Percentiles rank a stretch among this genome's conserved stretches.
These are phyloP conservation scores for Entosphenus tridentatus DNA, from an alignment of 2,113 vertebrate species.

Conservation along the genomic window DNA sequence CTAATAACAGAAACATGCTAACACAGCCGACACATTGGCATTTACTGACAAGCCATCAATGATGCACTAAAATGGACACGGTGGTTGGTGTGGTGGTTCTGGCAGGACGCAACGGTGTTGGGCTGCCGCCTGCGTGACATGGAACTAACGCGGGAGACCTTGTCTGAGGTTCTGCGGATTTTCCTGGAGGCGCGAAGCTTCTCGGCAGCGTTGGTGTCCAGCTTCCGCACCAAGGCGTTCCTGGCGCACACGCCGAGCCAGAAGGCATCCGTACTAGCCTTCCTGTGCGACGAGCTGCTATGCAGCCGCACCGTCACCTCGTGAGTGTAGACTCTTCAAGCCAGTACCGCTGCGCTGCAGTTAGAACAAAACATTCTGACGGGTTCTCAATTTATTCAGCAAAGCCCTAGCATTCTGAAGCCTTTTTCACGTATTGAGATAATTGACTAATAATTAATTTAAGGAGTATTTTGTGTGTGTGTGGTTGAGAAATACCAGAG, in stretches of 20 bases:
- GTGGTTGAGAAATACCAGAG: too few relatives aligned
- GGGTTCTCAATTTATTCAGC: too few relatives aligned
- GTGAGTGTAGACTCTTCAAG: slow-evolving; percentile 20
- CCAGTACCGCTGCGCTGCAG: too few relatives aligned
- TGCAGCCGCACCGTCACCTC: slow-evolving; percentile 74
- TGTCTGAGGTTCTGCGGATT: slow-evolving; percentile 76
- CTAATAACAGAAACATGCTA: too few relatives aligned
- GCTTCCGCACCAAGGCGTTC: slow-evolving; percentile 70
- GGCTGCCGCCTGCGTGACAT: slow-evolving; percentile 63
- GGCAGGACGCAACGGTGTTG: slow-evolving; percentile 55
- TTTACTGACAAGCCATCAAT: too few relatives aligned
- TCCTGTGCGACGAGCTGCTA: slow-evolving; percentile 67
- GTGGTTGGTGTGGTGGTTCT: background rate
- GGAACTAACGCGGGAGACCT: slow-evolving; percentile 59
- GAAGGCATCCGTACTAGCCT: slow-evolving; percentile 57
- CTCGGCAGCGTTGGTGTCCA: slow-evolving; percentile 43
- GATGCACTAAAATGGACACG: too few relatives aligned
- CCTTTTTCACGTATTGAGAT: too few relatives aligned
- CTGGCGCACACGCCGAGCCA: slow-evolving; percentile 61
- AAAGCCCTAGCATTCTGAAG: too few relatives aligned
- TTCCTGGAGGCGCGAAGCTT: slow-evolving; percentile 66
- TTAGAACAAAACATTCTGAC: too few relatives aligned
- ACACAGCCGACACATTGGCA: too few relatives aligned
- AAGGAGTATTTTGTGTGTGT: too few relatives aligned
- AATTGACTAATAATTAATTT: too few relatives aligned